Conservation (phyloP, 2,113 vertebrate species). For the Salvelinus fontinalis region DNA sequence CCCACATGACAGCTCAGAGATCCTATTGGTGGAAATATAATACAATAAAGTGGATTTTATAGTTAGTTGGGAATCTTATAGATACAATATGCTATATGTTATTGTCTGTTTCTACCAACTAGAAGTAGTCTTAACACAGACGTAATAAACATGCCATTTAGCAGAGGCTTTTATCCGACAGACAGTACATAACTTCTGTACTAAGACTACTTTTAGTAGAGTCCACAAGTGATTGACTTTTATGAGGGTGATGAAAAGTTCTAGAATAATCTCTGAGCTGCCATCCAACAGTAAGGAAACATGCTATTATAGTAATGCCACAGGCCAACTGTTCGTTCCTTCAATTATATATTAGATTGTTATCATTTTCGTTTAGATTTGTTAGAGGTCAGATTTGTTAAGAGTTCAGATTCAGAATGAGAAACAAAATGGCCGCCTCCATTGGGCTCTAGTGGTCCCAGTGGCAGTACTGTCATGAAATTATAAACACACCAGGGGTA, state of each 20-base stretch:
- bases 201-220: no score
- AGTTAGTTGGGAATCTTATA: not conserved
- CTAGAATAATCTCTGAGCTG: conserved; percentile 52
- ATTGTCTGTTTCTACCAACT: not conserved
- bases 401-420: not conserved
- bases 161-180: no score
- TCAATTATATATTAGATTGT: not conserved
- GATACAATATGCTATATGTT: not conserved
- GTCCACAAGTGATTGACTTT: not conserved
- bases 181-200: not conserved
- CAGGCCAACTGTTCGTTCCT: conserved; percentile 20
- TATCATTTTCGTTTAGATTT: not conserved
- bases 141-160: not conserved
- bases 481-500: not conserved
- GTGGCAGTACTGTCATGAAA: conserved; percentile 5
- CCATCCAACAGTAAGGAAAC: conserved; percentile 46
- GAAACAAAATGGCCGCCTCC: not conserved
- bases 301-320: conserved; percentile 30
- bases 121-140: not conserved
- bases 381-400: not conserved
- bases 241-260: not conserved
- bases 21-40: not conserved
- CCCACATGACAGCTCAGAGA: conserved; percentile 55
- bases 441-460: not conserved
- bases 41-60: not conserved